Conservation (phyloP, 2,888 invertebrate genomes). For the Andrena minutula region DNA sequence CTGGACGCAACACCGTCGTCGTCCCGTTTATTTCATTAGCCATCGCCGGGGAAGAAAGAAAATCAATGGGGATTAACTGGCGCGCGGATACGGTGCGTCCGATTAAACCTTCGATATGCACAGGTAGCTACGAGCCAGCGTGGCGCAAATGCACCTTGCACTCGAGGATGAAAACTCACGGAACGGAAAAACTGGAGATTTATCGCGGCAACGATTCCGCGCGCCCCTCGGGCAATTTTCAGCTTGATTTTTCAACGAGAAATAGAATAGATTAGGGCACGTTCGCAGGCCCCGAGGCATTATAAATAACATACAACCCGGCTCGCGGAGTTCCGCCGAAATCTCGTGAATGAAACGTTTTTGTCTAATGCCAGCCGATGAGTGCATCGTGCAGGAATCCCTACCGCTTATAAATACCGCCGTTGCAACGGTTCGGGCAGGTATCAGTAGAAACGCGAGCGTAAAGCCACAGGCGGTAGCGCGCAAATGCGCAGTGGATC, state of each 20-base stretch:
- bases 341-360: constrained; percentile 53
- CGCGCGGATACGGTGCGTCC: constrained; percentile 1
- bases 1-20: constrained; percentile 15
- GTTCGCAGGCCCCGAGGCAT: constrained; percentile 13
- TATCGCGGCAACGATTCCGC: background rate
- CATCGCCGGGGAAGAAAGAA: constrained; percentile 11
- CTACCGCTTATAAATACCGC: constrained; percentile 58
- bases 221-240: background rate
- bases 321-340: constrained; percentile 33
- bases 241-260: background rate
- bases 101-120: background rate
- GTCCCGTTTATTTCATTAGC: constrained; percentile 36
- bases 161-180: background rate
- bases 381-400: constrained; percentile 63
- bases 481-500: constrained; percentile 36
- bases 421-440: constrained; percentile 22
- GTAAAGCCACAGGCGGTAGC: background rate
- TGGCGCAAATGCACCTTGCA: background rate
- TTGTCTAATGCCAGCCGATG: constrained; percentile 59
- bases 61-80: constrained; percentile 27
- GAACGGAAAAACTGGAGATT: background rate
- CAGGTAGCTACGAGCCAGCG: too few species aligned
- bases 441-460: background rate
- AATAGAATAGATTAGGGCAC: constrained; percentile 8
- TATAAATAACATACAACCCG: constrained; percentile 51